These are phyloP conservation scores for Tachystola acroxantha DNA, from an alignment of 2,888 invertebrate species.

Conservation along the genomic window DNA sequence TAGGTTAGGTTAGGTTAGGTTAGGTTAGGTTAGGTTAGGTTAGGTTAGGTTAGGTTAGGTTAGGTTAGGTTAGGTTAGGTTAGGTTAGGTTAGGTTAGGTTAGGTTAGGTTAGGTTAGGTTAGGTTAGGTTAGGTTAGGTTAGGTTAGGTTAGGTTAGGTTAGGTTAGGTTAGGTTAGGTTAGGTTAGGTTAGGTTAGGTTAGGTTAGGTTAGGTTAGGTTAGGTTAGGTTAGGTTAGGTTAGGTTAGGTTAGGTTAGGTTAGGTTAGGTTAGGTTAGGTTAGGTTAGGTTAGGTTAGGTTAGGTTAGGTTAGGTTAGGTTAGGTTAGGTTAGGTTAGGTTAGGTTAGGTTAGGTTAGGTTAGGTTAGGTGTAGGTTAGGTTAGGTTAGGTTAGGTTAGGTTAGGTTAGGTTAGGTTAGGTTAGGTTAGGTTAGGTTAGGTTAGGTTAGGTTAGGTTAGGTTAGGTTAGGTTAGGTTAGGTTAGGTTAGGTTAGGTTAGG, in stretches of 20 bases:
- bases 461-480: constrained; percentile 12
- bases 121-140: constrained; percentile 4
- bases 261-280: constrained; percentile 12
- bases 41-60: constrained; percentile 8
- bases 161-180: constrained; percentile 13
- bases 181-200: background rate
- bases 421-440: constrained; percentile 12
- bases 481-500: constrained; percentile 15
- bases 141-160: background rate
- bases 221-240: constrained; percentile 12
- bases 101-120: constrained; percentile 20
- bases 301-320: constrained; percentile 15
- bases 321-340: constrained; percentile 14
- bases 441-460: constrained; percentile 14
- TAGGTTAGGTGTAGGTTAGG: constrained; percentile 6
- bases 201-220: background rate
- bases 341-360: constrained; percentile 11
- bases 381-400: constrained; percentile 11
- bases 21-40: constrained; percentile 20
- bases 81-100: constrained; percentile 15
- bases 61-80: constrained; percentile 1
- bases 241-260: constrained; percentile 13
- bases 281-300: constrained; percentile 11
- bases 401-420: constrained; percentile 13
- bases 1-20: constrained; percentile 16